Percentiles rank a stretch among this genome's conserved stretches.
phyloP scores from a whole-genome alignment of 2,113 vertebrate species.

The Sapajus apella region DNA sequence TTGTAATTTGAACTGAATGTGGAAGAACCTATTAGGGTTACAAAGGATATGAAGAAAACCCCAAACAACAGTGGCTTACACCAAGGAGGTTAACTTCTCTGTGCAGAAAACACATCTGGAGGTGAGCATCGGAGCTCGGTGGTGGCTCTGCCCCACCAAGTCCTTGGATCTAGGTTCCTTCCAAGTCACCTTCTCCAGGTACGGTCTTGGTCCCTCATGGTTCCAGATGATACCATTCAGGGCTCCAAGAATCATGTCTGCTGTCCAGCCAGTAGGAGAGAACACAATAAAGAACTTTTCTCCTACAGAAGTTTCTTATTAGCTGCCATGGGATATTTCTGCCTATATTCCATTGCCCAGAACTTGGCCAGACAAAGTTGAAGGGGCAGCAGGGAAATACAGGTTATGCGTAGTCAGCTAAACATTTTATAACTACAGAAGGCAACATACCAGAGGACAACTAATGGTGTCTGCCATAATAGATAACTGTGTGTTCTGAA shows the following conservation, averaged over 20 bases:
- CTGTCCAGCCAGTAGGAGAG: not conserved
- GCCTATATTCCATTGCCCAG: not conserved
- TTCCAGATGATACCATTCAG: not conserved
- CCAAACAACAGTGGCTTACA: not conserved
- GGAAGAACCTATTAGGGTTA: not conserved
- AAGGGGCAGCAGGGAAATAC: not conserved
- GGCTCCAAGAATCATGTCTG: not conserved
- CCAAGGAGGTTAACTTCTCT: not conserved
- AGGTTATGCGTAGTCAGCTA: not conserved
- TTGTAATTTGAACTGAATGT: constrained; percentile 57
- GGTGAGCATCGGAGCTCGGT: not conserved
- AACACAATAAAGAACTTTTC: not conserved
- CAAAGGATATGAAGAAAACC: not conserved
- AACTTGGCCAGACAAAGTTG: not conserved
- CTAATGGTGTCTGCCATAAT: not conserved
- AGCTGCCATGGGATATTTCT: not conserved
- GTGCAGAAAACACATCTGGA: not conserved
- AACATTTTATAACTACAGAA: not conserved
- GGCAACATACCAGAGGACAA: not conserved
- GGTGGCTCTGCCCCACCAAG: not conserved
- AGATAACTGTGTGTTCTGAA: not conserved
- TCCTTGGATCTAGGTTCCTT: not conserved
- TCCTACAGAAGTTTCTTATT: not conserved
- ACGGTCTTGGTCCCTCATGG: not conserved
- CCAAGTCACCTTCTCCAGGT: not conserved